phyloP scores from a whole-genome alignment of 2,113 vertebrate species.

The Clarias macrocephalus region DNA sequence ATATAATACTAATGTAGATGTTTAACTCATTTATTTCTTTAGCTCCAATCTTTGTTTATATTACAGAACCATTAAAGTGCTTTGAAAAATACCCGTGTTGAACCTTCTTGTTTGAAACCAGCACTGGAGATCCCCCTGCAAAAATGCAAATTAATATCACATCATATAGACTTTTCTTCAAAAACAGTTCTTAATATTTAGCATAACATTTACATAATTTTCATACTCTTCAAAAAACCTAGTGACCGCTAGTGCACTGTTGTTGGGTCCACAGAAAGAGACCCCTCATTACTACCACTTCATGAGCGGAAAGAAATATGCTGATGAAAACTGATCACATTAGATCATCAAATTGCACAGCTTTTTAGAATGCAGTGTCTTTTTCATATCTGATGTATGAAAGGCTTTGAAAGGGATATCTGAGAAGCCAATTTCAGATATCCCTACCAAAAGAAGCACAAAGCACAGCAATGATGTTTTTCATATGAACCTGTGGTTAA shows the following conservation, averaged over 20 bases:
- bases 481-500: no score
- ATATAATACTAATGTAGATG: not conserved
- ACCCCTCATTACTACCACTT: not conserved
- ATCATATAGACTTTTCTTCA: not conserved
- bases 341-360: not conserved
- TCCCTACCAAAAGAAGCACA: no score
- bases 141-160: not conserved
- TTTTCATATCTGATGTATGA: no score
- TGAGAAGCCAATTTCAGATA: no score
- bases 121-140: conserved; percentile 60
- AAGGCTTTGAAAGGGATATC: no score
- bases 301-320: not conserved
- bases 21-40: not conserved
- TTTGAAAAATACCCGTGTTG: conserved; percentile 66
- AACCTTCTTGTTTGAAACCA: conserved; percentile 71
- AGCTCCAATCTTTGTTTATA: not conserved
- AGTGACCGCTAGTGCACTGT: not conserved
- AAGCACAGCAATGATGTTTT: no score
- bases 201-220: no score
- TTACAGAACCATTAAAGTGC: not conserved
- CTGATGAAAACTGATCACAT: not conserved
- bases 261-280: not conserved
- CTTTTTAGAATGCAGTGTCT: no score
- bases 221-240: not conserved
- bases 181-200: not conserved